Base-by-base conservation (phyloP, 2,888 invertebrate genomes). In the Philopedon plagiatum region DNA sequence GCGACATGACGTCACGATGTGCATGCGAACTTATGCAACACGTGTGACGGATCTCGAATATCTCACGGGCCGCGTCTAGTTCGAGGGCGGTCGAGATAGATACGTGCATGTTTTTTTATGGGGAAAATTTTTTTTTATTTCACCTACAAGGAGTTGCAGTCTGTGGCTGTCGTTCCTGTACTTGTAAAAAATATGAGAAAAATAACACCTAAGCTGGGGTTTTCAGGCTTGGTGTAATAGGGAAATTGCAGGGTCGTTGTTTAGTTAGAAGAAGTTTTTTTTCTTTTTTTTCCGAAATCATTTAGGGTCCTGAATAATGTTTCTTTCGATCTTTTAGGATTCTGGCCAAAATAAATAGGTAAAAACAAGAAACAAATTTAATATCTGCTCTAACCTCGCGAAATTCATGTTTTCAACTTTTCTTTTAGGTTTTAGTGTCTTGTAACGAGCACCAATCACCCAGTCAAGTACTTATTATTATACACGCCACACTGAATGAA, bases 1-100 rank as follows among this genome's bases (percentile, higher is more conserved):
- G 81, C 82, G 81, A 80, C 82, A 81, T 82, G 83, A 83, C 81
- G 81, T 79, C 80, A 72, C 81, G 79, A 82, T 82, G 84, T 83
- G 83, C 83, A 84, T 83, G 83, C 83, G 83, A 84, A 84, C 73
- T 73, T 73, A 73, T 73, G 68, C 69, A 73, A 73, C 73, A 73
- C 69, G 73, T 73, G 73, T 69, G 34, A 60, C 65, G 60, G 26
- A 51, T 13, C 15, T 37, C 37, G 51, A 51, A 32, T 63, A 69
- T 73, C 73, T 73, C 73, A 73, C 73, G 61, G 51, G 32, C 8
- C 29, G n/a, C 37, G 34, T 29, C 34, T 29, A 56, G 39, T 54
- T 41, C 26, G 54, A 39, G 46, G 64, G 64, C 26, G 23, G 23
- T n/a, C n/a, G 18, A 9, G 15, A 5, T 9, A n/a, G 7, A 23